phyloP scores from a whole-genome alignment of 1,140 invertebrate genomes.

The Hesperophylax magnus region DNA sequence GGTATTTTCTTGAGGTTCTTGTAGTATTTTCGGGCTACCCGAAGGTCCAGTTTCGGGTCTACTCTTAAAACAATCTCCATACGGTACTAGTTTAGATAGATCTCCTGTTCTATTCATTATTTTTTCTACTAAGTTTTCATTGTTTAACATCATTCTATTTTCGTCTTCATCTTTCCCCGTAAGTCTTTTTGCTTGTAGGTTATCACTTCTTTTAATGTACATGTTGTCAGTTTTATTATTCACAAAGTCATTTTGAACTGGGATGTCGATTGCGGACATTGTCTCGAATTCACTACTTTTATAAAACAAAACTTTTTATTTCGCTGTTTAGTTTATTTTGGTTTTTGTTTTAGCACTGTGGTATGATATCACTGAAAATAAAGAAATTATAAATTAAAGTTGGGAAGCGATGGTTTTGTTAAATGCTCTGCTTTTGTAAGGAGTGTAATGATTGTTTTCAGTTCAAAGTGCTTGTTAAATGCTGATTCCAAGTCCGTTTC shows the following conservation, averaged over 20 bases:
- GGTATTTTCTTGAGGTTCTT: constrained; percentile 41
- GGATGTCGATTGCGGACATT: constrained; percentile 11
- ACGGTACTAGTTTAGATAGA: too few relatives aligned
- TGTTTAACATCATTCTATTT: background rate
- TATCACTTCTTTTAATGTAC: constrained; percentile 16
- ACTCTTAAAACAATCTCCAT: too few relatives aligned
- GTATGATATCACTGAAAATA: too few relatives aligned
- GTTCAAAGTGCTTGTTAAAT: too few relatives aligned
- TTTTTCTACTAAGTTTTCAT: background rate
- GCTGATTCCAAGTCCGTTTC: too few relatives aligned
- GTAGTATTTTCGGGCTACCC: constrained; percentile 12
- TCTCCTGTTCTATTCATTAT: constrained; percentile 10
- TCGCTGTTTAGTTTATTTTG: too few relatives aligned
- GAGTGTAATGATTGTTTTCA: too few relatives aligned
- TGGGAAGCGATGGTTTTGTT: too few relatives aligned
- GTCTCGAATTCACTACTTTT: background rate
- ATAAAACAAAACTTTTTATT: too few relatives aligned
- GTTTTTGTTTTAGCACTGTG: too few relatives aligned
- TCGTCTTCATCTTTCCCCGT: background rate
- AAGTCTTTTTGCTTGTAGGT: background rate
- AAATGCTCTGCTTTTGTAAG: too few relatives aligned
- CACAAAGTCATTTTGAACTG: constrained; percentile 4
- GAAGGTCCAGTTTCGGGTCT: background rate
- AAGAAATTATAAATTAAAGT: too few relatives aligned
- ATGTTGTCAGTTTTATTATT: constrained; percentile 5